Conservation (phyloP, 2,113 vertebrate genomes). For the Vombatus ursinus region DNA sequence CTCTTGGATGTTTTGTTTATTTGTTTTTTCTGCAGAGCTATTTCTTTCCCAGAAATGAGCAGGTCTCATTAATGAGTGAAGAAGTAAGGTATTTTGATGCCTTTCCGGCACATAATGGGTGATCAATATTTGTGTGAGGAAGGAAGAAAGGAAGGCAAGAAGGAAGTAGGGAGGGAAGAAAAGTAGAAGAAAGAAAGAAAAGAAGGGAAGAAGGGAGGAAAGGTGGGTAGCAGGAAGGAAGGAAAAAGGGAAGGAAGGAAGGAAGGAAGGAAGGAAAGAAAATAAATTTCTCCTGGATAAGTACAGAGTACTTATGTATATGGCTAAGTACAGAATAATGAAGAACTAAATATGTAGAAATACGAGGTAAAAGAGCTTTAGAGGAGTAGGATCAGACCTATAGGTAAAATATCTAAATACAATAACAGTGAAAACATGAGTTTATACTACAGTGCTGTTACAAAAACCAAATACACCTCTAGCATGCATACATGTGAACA, state of each 20-base stretch:
- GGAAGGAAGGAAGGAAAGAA: background rate
- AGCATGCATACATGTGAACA: background rate
- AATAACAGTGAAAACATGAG: background rate
- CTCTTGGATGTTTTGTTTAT: constrained; percentile 2
- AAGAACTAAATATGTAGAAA: background rate
- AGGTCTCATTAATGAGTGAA: constrained; percentile 4
- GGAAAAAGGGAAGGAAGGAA: too few species aligned
- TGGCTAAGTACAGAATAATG: background rate
- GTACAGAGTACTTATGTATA: background rate
- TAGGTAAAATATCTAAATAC: background rate
- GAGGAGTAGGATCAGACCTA: background rate
- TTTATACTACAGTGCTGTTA: background rate
- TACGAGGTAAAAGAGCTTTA: background rate
- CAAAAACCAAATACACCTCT: background rate
- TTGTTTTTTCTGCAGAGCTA: background rate
- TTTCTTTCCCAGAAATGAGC: constrained; percentile 11
- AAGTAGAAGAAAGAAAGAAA: too few species aligned
- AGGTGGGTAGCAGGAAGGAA: too few species aligned
- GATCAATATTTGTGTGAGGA: background rate
- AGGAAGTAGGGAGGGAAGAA: background rate
- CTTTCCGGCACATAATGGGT: background rate
- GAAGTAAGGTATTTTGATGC: background rate
- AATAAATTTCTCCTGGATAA: background rate
- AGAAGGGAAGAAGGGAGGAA: too few species aligned
- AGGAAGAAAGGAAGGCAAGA: background rate